Percentiles rank a stretch among this genome's conserved stretches.
These are phyloP conservation scores for Fulmarus glacialis DNA, from an alignment of 2,113 vertebrate genomes.

Conservation along the genomic window DNA sequence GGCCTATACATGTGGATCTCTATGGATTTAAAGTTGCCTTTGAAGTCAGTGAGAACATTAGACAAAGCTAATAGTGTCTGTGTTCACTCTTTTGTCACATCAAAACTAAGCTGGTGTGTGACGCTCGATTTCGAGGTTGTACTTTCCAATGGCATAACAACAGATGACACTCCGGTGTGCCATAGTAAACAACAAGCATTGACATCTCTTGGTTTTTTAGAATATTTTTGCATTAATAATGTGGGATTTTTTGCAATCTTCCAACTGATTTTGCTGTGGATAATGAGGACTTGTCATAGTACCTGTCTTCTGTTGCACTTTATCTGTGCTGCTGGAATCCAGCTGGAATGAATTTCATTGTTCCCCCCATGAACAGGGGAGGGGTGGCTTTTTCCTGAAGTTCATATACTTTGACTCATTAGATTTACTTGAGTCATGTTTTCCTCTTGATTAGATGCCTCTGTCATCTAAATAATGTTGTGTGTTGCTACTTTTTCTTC, in stretches of 20 bases:
- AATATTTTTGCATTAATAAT: neutral
- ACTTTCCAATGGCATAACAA: neutral
- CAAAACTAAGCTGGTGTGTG: neutral
- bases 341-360: neutral
- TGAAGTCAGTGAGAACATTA: neutral
- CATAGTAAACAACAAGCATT: neutral
- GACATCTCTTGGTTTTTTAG: neutral
- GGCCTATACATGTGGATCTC: neutral
- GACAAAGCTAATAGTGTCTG: neutral
- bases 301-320: neutral
- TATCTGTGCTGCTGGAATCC: neutral
- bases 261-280: neutral
- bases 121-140: neutral
- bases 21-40: neutral
- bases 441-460: neutral
- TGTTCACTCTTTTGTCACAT: neutral
- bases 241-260: neutral
- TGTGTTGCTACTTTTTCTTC: neutral
- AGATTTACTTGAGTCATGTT: neutral
- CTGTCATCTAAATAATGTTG: neutral
- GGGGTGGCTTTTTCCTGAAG: neutral
- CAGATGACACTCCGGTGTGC: too few relatives aligned
- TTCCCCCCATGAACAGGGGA: neutral
- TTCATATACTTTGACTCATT: neutral
- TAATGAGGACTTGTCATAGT: neutral